Conservation (phyloP, 2,888 invertebrate genomes). For the Melanargia galathea region DNA sequence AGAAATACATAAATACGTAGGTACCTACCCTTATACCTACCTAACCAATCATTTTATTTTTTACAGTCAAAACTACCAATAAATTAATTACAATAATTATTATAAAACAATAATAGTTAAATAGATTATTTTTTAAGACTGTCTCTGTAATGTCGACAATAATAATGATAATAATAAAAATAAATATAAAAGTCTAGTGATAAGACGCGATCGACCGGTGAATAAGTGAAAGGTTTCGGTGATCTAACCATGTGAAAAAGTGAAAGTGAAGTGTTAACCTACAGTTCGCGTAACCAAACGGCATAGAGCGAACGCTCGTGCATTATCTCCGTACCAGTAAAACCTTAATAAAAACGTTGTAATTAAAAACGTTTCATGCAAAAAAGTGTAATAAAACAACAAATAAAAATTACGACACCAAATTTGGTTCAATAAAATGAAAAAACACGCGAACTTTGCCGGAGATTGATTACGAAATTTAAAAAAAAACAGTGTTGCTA, state of each 20-base stretch:
- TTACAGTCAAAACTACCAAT: constrained; percentile 3
- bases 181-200: constrained; percentile 31
- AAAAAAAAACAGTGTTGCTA: constrained; percentile 21
- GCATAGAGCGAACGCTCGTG: constrained; percentile 45
- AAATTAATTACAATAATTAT: constrained; percentile 9
- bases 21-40: no score
- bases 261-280: constrained; percentile 57
- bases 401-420: no score
- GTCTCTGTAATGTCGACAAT: constrained; percentile 44
- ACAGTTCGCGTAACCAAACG: constrained; percentile 49
- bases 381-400: not conserved
- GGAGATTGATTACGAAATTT: constrained; percentile 38
- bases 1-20: no score
- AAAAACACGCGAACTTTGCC: not conserved
- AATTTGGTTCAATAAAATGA: not conserved
- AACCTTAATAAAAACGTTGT: constrained; percentile 17
- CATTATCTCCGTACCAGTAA: constrained; percentile 42
- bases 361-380: not conserved
- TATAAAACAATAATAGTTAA: constrained; percentile 14
- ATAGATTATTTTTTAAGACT: constrained; percentile 9
- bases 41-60: not conserved
- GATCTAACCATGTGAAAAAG: constrained; percentile 57
- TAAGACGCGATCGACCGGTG: constrained; percentile 32
- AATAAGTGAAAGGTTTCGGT: constrained; percentile 46
- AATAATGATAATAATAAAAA: constrained; percentile 44